Base-by-base conservation (phyloP, 2,113 vertebrate species). In the Corythoichthys haematopterus region DNA sequence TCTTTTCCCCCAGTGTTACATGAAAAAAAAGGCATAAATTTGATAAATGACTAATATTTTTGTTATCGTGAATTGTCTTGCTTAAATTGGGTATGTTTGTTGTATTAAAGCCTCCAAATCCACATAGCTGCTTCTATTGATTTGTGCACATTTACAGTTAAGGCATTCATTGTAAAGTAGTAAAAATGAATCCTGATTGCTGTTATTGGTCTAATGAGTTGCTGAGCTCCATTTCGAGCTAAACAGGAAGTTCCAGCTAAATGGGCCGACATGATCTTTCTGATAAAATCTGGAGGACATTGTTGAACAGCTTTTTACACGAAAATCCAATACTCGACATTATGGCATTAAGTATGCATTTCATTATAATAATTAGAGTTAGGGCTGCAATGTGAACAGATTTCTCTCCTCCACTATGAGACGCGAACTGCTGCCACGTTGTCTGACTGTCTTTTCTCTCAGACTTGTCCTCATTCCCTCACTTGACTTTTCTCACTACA, bases 371-470 rank as follows among this genome's bases (percentile, higher is more conserved):
- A 4, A 20, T 61, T 40, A 12, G 20, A 8, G 40, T 15, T n/a
- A 43, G 9, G 57, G 15, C 57, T 11, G 52, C 20, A 8, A 28
- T 12, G 52, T 55, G 52, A 55, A 55, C 62, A 28, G 20, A 37
- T 53, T 38, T 67, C 50, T 68, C 71, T 70, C 65, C 61, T 56
- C 65, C 66, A 61, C 20, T 64, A 72, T 61, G 70, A 78, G 76
- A 80, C 65, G 28, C 88, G 79, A 75, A 81, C 85, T 87, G 68
- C 81, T 91, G 91, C 91, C 91, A 92, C 91, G 91, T 92, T 71
- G 88, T 88, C 40, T 72, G 63, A 69, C 67, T 77, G 58, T 67
- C 70, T 71, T 63, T 46, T 53, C 59, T 65, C 20, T 67, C 61
- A 16, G 57, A 74, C 74, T 76, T 79, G 76, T 79, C 79, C 80